Evolutionary conservation across 2,888 invertebrate genomes (phyloP), one percentile per base, ranked within the genome.

Genomic region (Tiphia femorata): DNA sequence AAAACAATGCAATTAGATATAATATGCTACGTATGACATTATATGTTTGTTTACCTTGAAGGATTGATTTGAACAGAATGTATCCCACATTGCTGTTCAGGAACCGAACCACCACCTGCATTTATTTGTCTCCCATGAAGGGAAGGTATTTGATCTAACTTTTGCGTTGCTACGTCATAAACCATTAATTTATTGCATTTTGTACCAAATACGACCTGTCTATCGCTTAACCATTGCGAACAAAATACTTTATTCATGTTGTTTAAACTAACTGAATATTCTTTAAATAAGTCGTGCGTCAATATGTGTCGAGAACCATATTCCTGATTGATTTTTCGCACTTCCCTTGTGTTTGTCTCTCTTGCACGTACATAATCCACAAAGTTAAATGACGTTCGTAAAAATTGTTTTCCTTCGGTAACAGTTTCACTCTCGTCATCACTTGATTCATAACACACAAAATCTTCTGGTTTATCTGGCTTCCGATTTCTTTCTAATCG

Each of bases 181-280:
- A 97, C 96, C 89, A 96, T 92, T 63, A 97, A 84, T 89, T 96
- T 96, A 85, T 97, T 97, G 85, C 98, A 97, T 84, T 98, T 98
- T 46, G 97, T 97, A 49, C 97, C 98, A 83, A 97, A 96, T 17
- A 97, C 95, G 53, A 98, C 93, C 86, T 97, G 96, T 75, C 95
- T 88, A 84, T 96, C 95, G 70, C 95, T 95, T 30, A 98, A 87
- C 97, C 98, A 98, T 82, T 96, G 93, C 0, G 97, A 96, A 82
- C 97, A 96, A 86, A 97, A 98, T 56, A 95, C 94, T 85, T 95
- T 95, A 84, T 95, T 95, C 87, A 95, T 92, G 83, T 92, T 93
- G 68, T 92, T 93, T 62, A 95, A 86, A 79, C 88, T 90, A 76
- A 95, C 90, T 7, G 94, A 90, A 17, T 92, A 92, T 84, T 95